These are phyloP conservation scores for Camponotus vicinus DNA, from an alignment of 1,140 invertebrate species.

Conservation along the genomic window DNA sequence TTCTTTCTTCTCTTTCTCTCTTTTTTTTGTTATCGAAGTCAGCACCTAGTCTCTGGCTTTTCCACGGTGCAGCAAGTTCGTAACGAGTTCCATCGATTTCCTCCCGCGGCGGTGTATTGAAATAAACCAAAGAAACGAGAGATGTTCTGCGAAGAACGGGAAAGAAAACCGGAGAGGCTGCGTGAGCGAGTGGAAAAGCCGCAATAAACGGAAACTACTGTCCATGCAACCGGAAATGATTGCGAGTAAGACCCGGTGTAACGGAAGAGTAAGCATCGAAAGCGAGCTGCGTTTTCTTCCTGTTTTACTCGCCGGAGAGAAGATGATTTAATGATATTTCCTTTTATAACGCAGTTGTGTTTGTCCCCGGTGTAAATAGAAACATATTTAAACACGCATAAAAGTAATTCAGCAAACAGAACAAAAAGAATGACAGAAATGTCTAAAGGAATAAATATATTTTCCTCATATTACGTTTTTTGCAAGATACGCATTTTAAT, in stretches of 20 bases:
- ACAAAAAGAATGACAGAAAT: background rate
- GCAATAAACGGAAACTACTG: constrained; percentile 60
- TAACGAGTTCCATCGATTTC: constrained; percentile 71
- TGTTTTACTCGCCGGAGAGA: constrained; percentile 23
- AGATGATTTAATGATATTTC: constrained; percentile 58
- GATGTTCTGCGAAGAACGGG: constrained; percentile 45
- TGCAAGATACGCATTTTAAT: background rate
- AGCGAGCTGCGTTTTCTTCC: constrained; percentile 47
- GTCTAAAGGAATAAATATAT: background rate
- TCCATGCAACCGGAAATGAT: constrained; percentile 71
- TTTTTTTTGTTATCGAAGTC: constrained; percentile 53
- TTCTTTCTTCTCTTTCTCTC: constrained; percentile 10
- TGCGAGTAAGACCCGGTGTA: constrained; percentile 68
- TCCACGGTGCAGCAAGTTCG: constrained; percentile 54
- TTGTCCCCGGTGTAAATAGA: background rate
- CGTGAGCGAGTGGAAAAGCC: constrained; percentile 62
- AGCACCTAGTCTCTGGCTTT: constrained; percentile 66
- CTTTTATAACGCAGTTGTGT: background rate
- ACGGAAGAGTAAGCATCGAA: constrained; percentile 63
- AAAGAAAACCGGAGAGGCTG: constrained; percentile 26
- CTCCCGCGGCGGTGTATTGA: constrained; percentile 60
- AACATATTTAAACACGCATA: constrained; percentile 14
- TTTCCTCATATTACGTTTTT: constrained; percentile 16
- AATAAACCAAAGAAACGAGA: constrained; percentile 70
- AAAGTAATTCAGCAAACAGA: background rate